Evolutionary conservation across 2,113 vertebrate genomes (phyloP).

Genomic region (Acanthisitta chloris): DNA sequence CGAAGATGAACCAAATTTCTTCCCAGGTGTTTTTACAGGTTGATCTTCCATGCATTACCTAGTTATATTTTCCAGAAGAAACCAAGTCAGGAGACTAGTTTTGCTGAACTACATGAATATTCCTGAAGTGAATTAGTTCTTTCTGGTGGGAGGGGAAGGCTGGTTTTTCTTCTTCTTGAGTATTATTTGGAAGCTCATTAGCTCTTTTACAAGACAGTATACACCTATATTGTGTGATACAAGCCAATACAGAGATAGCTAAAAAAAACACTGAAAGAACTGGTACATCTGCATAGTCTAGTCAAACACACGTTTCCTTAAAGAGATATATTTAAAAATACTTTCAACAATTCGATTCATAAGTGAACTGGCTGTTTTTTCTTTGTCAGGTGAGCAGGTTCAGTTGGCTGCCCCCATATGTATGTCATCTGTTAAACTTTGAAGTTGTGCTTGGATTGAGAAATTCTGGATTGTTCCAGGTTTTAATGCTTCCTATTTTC

Average conservation of each 20-base stretch:
- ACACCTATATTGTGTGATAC: not conserved
- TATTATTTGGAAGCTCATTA: not conserved
- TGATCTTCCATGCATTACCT: not conserved
- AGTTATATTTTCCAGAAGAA: not conserved
- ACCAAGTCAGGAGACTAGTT: not conserved
- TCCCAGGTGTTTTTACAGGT: not conserved
- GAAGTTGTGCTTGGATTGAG: not conserved
- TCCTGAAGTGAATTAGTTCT: not conserved
- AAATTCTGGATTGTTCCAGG: not conserved
- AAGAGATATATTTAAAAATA: not conserved
- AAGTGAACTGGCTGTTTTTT: not conserved
- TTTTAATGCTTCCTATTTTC: not conserved
- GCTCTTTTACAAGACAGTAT: not conserved
- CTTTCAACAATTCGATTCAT: not conserved
- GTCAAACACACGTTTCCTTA: not conserved
- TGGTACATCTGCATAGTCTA: not conserved
- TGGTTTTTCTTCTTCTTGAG: not conserved
- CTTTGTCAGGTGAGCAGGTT: not conserved
- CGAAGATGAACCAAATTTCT: not conserved
- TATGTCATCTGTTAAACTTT: not conserved
- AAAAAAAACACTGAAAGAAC: not conserved
- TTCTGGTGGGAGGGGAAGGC: fast-evolving
- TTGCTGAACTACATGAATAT: not conserved
- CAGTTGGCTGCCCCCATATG: not conserved
- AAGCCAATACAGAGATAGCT: not conserved